Evolutionary conservation across 2,113 vertebrate genomes (phyloP), one percentile per base, ranked within the genome.

Genomic region (Solenodon paradoxus): DNA sequence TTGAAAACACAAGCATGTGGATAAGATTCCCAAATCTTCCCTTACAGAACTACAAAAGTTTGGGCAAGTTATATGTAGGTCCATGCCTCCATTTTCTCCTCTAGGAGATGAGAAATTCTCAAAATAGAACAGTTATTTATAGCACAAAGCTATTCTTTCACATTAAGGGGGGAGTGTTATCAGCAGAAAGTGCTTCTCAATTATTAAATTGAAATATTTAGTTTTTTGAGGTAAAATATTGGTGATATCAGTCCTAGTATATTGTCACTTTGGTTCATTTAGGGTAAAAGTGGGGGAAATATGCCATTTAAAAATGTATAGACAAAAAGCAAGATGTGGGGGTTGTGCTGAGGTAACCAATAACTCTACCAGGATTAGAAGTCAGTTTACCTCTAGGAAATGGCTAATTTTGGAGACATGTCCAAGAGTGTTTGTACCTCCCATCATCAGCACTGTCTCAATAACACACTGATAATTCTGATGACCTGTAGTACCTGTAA

Each of bases 21-120:
- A 81, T 61, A 57, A 91, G 79, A 78, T 93, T 69, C 64, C 64
- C n/a, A 94, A 57, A 49, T 42, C 61, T 92, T 94, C 69, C 55
- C 74, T 57, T 40, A 32, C 38, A 20, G 30, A 63, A 17, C 78
- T 86, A 9, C 6, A 12, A 83, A 91, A 91, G 59, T 83, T 91
- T 40, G 89, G 28, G 68, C 53, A 72, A 71, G 12, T 47, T 4
- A 26, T 74, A 26, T 75, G 22, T 10, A 40, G 13, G 35, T 1
- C 24, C 3, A 0, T 20, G 26, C 45, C 45, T 95, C 68, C 9
- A 13, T 79, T 64, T 92, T 57, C 51, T 85, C 9, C 19, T 85
- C 88, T 83, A 28, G 61, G 32, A 42, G 95, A 71, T 5, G n/a
- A n/a, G 40, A 66, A 11, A n/a, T n/a, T n/a, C n/a, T n/a, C n/a